Percentiles rank a stretch among this genome's conserved stretches.
Conservation (phyloP, 2,888 invertebrate genomes). For the Gnatocerus cornutus region DNA sequence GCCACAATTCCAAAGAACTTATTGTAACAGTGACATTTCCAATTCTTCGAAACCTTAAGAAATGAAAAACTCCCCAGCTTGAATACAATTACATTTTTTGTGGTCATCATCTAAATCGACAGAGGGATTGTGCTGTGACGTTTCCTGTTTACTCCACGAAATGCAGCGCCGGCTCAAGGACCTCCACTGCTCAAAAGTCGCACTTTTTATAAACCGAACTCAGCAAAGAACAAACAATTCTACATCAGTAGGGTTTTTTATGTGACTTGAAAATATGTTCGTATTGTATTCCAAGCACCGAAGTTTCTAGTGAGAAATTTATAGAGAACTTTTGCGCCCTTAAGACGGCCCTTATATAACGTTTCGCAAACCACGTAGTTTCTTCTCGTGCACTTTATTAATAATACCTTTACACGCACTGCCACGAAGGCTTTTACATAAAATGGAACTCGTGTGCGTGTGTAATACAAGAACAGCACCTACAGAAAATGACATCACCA, state of each 20-base stretch:
- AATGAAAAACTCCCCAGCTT: conserved; percentile 52
- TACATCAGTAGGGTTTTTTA: too few species aligned
- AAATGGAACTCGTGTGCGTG: conserved; percentile 42
- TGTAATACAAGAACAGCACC: conserved; percentile 29
- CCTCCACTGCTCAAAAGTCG: too few species aligned
- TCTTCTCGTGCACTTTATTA: conserved; percentile 44
- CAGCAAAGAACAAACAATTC: too few species aligned
- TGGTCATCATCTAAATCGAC: conserved; percentile 56
- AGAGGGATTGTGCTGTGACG: conserved; percentile 39
- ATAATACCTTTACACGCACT: conserved; percentile 45
- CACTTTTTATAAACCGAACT: too few species aligned
- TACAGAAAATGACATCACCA: conserved; percentile 14
- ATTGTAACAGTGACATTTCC: conserved; percentile 47
- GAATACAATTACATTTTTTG: conserved; percentile 55
- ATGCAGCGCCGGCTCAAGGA: not conserved
- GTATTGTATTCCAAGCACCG: too few species aligned
- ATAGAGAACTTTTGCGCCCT: too few species aligned
- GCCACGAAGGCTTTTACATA: conserved; percentile 40
- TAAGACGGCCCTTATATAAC: too few species aligned
- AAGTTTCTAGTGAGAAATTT: too few species aligned
- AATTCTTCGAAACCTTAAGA: conserved; percentile 51
- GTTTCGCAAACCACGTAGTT: conserved; percentile 34
- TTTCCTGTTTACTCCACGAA: conserved; percentile 46
- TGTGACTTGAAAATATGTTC: too few species aligned
- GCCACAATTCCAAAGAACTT: conserved; percentile 35